Percentiles rank a stretch among this genome's conserved stretches.
Evolutionary conservation across 2,888 invertebrate genomes (phyloP).

Genomic region (Synergus laeviventris): DNA sequence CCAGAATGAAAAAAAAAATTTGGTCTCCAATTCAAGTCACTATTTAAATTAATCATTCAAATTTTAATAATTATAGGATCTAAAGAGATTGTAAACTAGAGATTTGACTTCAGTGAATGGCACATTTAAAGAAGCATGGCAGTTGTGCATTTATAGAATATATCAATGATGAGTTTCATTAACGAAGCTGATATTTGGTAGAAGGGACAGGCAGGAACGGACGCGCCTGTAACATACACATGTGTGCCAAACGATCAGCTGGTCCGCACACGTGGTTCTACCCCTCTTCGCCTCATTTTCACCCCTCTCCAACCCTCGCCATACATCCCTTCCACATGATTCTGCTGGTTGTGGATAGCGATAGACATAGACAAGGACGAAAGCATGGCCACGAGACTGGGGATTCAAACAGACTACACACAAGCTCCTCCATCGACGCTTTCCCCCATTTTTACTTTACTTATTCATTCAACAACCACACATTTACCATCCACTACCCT

Average conservation of each 20-base stretch:
- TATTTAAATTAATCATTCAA: too few species aligned
- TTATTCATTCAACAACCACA: constrained; percentile 10
- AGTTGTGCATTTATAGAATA: neutral
- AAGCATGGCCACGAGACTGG: constrained; percentile 18
- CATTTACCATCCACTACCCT: constrained; percentile 12
- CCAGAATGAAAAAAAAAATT: too few species aligned
- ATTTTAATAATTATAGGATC: too few species aligned
- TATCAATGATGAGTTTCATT: constrained; percentile 30
- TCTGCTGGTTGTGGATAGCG: constrained; percentile 17
- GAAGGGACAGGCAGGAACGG: constrained; percentile 6
- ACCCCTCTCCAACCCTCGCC: constrained; percentile 11
- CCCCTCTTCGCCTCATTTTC: constrained; percentile 5
- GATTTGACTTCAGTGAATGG: neutral
- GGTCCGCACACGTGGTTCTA: constrained; percentile 46
- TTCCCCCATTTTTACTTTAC: constrained; percentile 2
- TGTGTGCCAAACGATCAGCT: constrained; percentile 54
- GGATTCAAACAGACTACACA: constrained; percentile 10
- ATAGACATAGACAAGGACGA: constrained; percentile 9
- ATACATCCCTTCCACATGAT: neutral
- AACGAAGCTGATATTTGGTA: constrained; percentile 16
- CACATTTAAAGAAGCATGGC: neutral
- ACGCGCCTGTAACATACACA: constrained; percentile 45
- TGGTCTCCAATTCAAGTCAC: too few species aligned
- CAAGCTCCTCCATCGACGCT: neutral
- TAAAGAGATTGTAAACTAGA: too few species aligned